A percentile compares a stretch with the other conserved stretches of the same genome.
These are phyloP conservation scores for Marronus borbonicus DNA, from an alignment of 2,888 invertebrate species.

Conservation along the genomic window DNA sequence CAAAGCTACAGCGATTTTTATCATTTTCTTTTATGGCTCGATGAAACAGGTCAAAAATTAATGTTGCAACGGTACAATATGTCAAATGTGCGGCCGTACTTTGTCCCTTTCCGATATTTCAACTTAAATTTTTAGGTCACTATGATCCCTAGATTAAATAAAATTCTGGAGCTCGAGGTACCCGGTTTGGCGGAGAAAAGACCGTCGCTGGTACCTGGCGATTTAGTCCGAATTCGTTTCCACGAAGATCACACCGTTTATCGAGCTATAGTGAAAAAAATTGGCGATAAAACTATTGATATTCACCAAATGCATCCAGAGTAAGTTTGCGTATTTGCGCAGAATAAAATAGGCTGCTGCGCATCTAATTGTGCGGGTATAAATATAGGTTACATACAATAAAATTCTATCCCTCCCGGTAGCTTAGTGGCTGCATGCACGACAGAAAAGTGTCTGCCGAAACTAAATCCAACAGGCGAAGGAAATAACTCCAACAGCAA, in stretches of 20 bases:
- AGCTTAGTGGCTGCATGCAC: too few relatives aligned
- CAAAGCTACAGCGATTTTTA: constrained; percentile 73
- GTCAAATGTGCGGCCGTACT: constrained; percentile 50
- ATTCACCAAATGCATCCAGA: constrained; percentile 66
- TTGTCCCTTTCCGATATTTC: background rate
- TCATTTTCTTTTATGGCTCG: constrained; percentile 75
- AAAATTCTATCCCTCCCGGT: too few relatives aligned
- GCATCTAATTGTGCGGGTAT: too few relatives aligned
- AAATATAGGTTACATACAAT: too few relatives aligned
- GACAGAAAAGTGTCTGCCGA: too few relatives aligned
- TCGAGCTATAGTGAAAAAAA: constrained; percentile 68
- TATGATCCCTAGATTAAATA: constrained; percentile 58
- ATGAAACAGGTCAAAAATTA: constrained; percentile 73
- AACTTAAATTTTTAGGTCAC: constrained; percentile 39
- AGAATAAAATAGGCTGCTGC: background rate
- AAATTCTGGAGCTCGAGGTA: constrained; percentile 71
- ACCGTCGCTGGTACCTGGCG: constrained; percentile 78
- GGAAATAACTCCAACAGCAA: too few relatives aligned
- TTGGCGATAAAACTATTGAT: constrained; percentile 68
- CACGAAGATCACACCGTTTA: constrained; percentile 65
- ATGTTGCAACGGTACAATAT: constrained; percentile 63
- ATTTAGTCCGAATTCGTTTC: constrained; percentile 70
- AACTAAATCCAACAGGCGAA: too few relatives aligned
- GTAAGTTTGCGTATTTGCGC: constrained; percentile 60
- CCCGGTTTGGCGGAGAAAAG: constrained; percentile 80